Percentiles rank a stretch among this genome's conserved stretches.
Evolutionary conservation across 2,888 invertebrate genomes (phyloP).

Genomic region (Macrostomum cliftonense): DNA sequence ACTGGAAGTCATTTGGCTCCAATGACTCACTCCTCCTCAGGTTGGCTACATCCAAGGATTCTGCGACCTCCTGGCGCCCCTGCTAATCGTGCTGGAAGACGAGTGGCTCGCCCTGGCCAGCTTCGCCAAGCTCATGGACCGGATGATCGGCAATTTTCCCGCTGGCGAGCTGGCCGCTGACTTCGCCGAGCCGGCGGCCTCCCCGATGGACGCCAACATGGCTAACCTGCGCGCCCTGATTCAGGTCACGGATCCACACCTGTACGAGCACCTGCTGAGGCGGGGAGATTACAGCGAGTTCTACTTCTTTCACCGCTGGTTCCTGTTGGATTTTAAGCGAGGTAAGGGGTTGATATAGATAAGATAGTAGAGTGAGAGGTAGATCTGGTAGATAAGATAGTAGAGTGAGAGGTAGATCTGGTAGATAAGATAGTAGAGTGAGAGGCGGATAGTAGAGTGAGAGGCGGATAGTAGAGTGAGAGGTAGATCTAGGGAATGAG

Average conservation of each 20-base stretch:
- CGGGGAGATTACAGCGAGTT: slow-evolving; percentile 90
- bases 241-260: slow-evolving; percentile 72
- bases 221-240: slow-evolving; percentile 65
- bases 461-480: too few relatives aligned
- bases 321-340: slow-evolving; percentile 79
- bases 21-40: neutral
- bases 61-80: slow-evolving; percentile 47
- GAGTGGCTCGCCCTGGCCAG: slow-evolving; percentile 74
- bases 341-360: slow-evolving; percentile 37
- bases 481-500: too few relatives aligned
- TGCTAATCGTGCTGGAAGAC: slow-evolving; percentile 74
- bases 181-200: slow-evolving; percentile 43
- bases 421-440: too few relatives aligned
- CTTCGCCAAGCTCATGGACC: slow-evolving; percentile 70
- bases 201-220: slow-evolving; percentile 84
- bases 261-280: slow-evolving; percentile 80
- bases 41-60: neutral
- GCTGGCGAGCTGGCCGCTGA: slow-evolving; percentile 40
- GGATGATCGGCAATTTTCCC: slow-evolving; percentile 72
- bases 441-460: too few relatives aligned
- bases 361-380: too few relatives aligned
- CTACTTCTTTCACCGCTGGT: slow-evolving; percentile 94
- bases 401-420: too few relatives aligned
- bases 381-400: too few relatives aligned
- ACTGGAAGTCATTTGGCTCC: too few relatives aligned